Percentiles rank a stretch among this genome's conserved stretches.
phyloP scores from a whole-genome alignment of 2,888 invertebrate genomes.

The Syrista parreyssii region DNA sequence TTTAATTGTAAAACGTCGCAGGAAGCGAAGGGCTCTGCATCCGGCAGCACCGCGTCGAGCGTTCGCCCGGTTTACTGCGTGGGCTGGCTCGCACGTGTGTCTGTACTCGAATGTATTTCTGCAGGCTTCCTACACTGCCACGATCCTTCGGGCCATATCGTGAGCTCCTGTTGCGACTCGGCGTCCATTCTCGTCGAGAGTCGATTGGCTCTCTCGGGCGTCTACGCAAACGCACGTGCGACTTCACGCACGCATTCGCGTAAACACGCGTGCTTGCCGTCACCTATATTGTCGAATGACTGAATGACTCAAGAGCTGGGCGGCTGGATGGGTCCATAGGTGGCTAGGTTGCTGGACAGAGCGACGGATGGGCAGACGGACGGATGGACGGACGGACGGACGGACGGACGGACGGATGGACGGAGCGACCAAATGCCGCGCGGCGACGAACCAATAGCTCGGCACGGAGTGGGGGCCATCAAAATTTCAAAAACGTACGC shows the following conservation, averaged over 20 bases:
- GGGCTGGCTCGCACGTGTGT: constrained; percentile 1
- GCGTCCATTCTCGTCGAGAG: not conserved
- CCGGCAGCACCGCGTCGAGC: constrained; percentile 10
- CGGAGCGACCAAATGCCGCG: constrained; percentile 33
- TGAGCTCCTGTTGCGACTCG: constrained; percentile 22
- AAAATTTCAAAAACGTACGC: constrained; percentile 67
- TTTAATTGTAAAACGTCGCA: too few species aligned
- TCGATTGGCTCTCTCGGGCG: not conserved
- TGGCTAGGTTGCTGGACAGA: too few species aligned
- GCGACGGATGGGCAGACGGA: not conserved
- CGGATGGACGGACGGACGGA: constrained; percentile 18
- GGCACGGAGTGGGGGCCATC: constrained; percentile 63
- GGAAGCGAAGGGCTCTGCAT: too few species aligned
- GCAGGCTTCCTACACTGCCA: too few species aligned
- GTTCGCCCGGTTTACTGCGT: constrained; percentile 2
- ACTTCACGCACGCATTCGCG: not conserved
- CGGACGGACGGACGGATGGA: constrained; percentile 23
- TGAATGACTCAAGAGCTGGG: constrained; percentile 38
- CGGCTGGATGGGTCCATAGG: too few species aligned
- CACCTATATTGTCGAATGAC: constrained; percentile 8
- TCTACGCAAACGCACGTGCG: not conserved
- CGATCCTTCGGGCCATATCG: too few species aligned
- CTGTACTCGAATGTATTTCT: not conserved
- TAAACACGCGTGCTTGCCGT: constrained; percentile 5
- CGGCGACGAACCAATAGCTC: constrained; percentile 43